Evolutionary conservation across 2,113 vertebrate genomes (phyloP), one percentile per base, ranked within the genome.

Genomic region (Gracilinanus agilis): DNA sequence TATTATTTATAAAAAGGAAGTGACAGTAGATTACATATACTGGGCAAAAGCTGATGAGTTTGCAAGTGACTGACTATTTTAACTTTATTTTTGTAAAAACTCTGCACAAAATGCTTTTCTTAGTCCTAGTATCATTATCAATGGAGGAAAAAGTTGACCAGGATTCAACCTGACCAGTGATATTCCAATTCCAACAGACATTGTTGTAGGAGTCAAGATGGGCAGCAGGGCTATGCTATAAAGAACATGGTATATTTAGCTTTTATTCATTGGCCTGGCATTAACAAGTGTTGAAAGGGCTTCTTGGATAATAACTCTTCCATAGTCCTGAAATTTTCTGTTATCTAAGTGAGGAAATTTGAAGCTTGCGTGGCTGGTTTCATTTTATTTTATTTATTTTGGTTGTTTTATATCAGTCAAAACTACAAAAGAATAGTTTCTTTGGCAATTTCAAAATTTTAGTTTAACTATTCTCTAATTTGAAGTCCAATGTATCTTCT

Each of bases 291-390:
- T 8, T 83, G 16, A 83, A 96, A 96, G 90, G 88, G 56, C 24
- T 94, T 24, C 94, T 54, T 90, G 93, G 53, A 53, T 94, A 6
- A 4, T 75, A 44, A 88, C 94, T 94, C 92, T 93, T 40, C 95
- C 58, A 54, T 92, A 90, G 94, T 96, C 44, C 55, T 96, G 7
- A 83, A 95, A 44, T 97, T 96, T 93, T 93, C 93, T 97, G 96
- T 95, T 96, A 93, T 97, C 97, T 98, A 91, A 94, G 97, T 96
- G 97, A 97, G 12, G 49, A 97, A 96, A 88, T 94, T 12, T 83
- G 90, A 94, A 95, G 54, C 91, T 96, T 92, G 89, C 91, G 25
- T 89, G 24, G n/a, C 5, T 83, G 34, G n/a, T 40, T 21, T 49
- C 5, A 3, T 49, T 49, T 49, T 49, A 49, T 29, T 61, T 55